Evolutionary conservation across 2,113 vertebrate species (phyloP).

Genomic region (Alethe castanea): DNA sequence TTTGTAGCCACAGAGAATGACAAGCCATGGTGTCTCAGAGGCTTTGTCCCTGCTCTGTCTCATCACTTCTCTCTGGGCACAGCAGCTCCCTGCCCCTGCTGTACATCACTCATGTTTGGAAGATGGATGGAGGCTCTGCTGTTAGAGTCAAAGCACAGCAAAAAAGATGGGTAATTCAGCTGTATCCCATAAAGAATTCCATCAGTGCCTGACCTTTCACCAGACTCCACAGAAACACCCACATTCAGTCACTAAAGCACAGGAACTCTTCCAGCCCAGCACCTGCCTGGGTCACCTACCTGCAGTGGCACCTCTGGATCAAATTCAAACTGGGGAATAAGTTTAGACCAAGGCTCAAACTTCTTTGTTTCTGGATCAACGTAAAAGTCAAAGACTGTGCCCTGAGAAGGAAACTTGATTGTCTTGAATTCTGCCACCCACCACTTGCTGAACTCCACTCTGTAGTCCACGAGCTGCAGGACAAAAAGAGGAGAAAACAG

Average conservation of each 20-base stretch:
- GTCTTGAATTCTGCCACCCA: conserved; percentile 94
- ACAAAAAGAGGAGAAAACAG: background rate
- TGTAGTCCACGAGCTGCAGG: conserved; percentile 86
- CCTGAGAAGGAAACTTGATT: conserved; percentile 94
- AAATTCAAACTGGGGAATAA: conserved; percentile 88
- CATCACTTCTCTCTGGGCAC: background rate
- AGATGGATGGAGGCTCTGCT: background rate
- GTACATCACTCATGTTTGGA: background rate
- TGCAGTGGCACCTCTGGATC: conserved; percentile 88
- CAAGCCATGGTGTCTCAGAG: fast-evolving
- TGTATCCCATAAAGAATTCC: background rate
- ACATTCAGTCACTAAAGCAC: fast-evolving
- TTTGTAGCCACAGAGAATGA: background rate
- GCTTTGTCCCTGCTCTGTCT: background rate
- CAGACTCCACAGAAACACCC: background rate
- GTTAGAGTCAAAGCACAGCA: background rate
- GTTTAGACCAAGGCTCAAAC: conserved; percentile 93
- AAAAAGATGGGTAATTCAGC: background rate
- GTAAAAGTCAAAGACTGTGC: conserved; percentile 94
- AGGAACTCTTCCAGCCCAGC: background rate
- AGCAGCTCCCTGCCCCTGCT: background rate
- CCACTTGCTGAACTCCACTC: conserved; percentile 96
- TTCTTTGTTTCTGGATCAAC: conserved; percentile 90
- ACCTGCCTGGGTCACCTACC: conserved; percentile 61
- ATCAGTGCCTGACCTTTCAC: background rate